These are phyloP conservation scores for Okamejei kenojei DNA, from an alignment of 2,797 vertebrate species.

Conservation along the genomic window DNA sequence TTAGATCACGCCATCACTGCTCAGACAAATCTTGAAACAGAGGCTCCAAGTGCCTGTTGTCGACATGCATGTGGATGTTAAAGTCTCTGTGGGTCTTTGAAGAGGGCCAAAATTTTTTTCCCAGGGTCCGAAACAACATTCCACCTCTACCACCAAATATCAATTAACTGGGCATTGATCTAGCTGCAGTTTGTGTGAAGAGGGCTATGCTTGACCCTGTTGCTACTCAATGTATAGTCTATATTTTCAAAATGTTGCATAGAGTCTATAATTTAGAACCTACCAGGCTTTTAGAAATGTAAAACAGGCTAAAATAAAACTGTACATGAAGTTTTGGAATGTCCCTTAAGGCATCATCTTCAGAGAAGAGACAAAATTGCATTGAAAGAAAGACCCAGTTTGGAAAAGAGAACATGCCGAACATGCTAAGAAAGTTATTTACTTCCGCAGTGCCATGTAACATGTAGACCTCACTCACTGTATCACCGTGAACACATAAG, in stretches of 20 bases:
- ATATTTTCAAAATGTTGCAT: no score
- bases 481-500: not conserved
- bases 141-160: not conserved
- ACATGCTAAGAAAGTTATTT: not conserved
- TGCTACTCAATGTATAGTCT: not conserved
- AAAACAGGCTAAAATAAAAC: not conserved
- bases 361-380: not conserved
- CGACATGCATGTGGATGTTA: not conserved
- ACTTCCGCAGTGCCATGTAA: not conserved
- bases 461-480: not conserved
- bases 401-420: not conserved
- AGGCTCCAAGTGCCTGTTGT: not conserved
- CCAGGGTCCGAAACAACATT: not conserved
- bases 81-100: not conserved
- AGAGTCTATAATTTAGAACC: no score
- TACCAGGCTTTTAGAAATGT: not conserved
- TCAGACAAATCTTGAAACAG: not conserved
- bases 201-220: not conserved
- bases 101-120: not conserved
- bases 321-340: not conserved
- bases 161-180: not conserved
- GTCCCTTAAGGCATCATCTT: not conserved
- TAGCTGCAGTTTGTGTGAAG: not conserved
- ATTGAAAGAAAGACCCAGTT: not conserved
- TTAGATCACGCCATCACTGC: no score